Evolutionary conservation across 2,888 invertebrate species (phyloP).

Genomic region (Hemithea aestivaria): DNA sequence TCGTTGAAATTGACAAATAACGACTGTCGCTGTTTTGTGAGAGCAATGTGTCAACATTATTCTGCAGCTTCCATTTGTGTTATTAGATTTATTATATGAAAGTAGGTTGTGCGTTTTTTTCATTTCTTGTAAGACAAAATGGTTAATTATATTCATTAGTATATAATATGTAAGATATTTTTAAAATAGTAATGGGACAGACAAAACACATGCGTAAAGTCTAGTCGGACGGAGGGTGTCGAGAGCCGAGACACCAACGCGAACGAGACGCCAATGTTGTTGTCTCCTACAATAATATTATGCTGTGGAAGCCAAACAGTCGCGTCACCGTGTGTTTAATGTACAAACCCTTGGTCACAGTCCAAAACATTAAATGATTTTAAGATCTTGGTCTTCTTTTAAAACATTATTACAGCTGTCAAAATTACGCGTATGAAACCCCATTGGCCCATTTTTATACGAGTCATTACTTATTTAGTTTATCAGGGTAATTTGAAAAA

Average conservation of each 20-base stretch:
- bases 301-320: constrained; percentile 33
- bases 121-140: no score
- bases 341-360: constrained; percentile 34
- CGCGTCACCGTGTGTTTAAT: constrained; percentile 24
- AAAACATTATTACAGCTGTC: constrained; percentile 12
- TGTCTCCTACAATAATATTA: constrained; percentile 38
- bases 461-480: no score
- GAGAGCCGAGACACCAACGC: constrained; percentile 34
- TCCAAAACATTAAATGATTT: constrained; percentile 40
- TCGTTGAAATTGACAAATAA: no score
- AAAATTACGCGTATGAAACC: constrained; percentile 21
- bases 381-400: constrained; percentile 26
- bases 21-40: no score
- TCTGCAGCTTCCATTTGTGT: no score
- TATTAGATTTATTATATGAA: no score
- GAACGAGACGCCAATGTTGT: constrained; percentile 41
- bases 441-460: not conserved
- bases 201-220: constrained; percentile 21
- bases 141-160: no score
- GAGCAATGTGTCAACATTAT: no score
- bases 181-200: constrained; percentile 17
- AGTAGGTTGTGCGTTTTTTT: no score
- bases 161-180: constrained; percentile 17
- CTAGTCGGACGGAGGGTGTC: not conserved
- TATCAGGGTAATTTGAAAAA: no score